These are phyloP conservation scores for Coregonus clupeaformis DNA, from an alignment of 2,113 vertebrate genomes.

Conservation along the genomic window DNA sequence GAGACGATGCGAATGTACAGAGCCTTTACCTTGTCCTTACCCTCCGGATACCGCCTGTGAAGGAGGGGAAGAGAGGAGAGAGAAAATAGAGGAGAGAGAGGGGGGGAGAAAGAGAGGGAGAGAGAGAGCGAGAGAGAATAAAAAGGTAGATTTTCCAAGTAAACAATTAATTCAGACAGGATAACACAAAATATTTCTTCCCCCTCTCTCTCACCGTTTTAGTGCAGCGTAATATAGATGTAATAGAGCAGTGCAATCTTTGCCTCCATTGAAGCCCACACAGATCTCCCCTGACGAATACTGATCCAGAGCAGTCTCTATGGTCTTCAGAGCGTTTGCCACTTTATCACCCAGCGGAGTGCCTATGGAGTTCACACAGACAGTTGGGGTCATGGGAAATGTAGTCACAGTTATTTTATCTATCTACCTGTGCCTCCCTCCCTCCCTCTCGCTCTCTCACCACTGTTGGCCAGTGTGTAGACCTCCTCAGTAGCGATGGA, in stretches of 20 bases:
- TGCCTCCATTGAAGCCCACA: conserved; percentile 95
- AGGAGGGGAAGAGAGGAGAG: neutral
- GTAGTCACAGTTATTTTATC: neutral
- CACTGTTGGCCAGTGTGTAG: conserved; percentile 79
- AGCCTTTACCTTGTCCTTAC: conserved; percentile 80
- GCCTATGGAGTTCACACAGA: conserved; percentile 64
- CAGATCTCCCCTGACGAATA: conserved; percentile 83
- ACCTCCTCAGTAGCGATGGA: conserved; percentile 78
- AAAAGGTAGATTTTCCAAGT: too few relatives aligned
- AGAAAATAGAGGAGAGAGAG: neutral
- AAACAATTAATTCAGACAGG: too few relatives aligned
- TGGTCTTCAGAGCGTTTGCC: conserved; percentile 76
- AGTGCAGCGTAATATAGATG: conserved; percentile 87
- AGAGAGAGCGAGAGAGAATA: neutral
- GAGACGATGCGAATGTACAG: conserved; percentile 86
- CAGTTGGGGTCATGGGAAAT: conserved; percentile 15
- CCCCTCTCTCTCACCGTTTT: conserved; percentile 75
- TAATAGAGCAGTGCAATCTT: conserved; percentile 93
- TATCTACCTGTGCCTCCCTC: neutral
- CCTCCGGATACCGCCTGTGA: conserved; percentile 74
- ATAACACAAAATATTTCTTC: neutral
- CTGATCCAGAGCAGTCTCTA: conserved; percentile 81
- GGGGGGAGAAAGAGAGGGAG: neutral
- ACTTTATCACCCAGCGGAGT: conserved; percentile 85
- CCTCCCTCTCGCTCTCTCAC: conserved; percentile 67